Base-by-base conservation (phyloP, 2,888 invertebrate species). In the Falcaria lacertinaria region DNA sequence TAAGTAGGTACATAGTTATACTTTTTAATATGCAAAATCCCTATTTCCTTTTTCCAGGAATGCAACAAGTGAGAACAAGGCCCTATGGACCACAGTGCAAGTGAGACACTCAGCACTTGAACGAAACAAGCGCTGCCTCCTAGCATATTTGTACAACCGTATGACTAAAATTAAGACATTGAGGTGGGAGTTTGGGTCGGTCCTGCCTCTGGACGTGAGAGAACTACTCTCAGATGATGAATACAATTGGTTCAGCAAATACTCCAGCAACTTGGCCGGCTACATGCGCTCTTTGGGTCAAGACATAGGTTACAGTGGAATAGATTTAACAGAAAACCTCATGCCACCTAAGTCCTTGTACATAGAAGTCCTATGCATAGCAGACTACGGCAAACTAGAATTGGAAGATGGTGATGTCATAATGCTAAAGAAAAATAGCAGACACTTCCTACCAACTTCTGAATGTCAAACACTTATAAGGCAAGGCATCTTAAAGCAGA, bases 161-260 rank as follows among this genome's bases (percentile, higher is more conserved):
- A 89, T 98, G 74, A 91, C 91, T 54, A 92, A 94, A 64, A 92
- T 99, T 15, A 92, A 95, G 59, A 93, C 95, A n/a, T 91, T 97
- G 78, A 91, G 99, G 37, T 99, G 99, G 99, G 96, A 98, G 67
- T 96, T 98, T 74, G 99, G 99, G 0, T 95, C 97, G 32, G 94
- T 97, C 37, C 79, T 99, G 42, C 98, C 98, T 0, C 78, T 92
- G 0, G 97, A 98, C 71, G 93, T 98, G 0, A 94, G 95, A 71
- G 90, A 92, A 42, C 92, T 95, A 48, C 83, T 98, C 33, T 94
- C 95, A 40, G 93, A 94, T 64, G 92, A 94, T 0, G 98, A 98
- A 89, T 91, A 94, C 22, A 91, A 93, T 45, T 99, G 97, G 95
- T 97, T 98, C 69, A 93, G 94, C 41, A 93, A 93, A 50, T 98